phyloP scores from a whole-genome alignment of 2,113 vertebrate genomes.

The Athene cunicularia region DNA sequence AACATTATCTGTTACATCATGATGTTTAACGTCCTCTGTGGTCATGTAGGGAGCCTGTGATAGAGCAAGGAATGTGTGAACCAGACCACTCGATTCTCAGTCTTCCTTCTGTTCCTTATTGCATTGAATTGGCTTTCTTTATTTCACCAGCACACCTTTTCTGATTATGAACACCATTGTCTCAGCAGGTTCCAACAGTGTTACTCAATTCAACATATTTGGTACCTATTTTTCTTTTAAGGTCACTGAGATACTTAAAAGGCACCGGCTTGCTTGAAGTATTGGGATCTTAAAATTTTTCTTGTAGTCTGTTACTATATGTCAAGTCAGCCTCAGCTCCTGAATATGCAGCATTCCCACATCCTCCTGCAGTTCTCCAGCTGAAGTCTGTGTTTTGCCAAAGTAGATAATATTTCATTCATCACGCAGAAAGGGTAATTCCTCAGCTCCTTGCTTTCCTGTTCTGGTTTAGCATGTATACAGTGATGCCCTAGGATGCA shows the following conservation, averaged over 20 bases:
- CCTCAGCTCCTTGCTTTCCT: background rate
- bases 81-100: rapidly evolving
- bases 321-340: background rate
- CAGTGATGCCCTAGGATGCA: background rate
- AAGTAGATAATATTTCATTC: background rate
- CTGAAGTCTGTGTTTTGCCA: background rate
- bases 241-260: background rate
- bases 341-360: background rate
- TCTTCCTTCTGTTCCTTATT: background rate
- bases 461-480: background rate
- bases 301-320: background rate
- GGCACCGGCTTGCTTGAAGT: background rate
- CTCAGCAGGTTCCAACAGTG: background rate
- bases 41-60: background rate
- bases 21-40: background rate
- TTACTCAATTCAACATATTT: background rate
- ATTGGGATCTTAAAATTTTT: background rate
- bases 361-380: background rate
- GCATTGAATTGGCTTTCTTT: background rate
- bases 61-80: background rate
- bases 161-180: background rate
- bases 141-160: background rate
- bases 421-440: background rate
- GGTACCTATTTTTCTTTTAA: background rate
- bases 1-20: background rate